Percentiles rank a stretch among this genome's conserved stretches.
These are phyloP conservation scores for Drosophila funebris DNA, from an alignment of 1,140 invertebrate genomes.

Conservation along the genomic window DNA sequence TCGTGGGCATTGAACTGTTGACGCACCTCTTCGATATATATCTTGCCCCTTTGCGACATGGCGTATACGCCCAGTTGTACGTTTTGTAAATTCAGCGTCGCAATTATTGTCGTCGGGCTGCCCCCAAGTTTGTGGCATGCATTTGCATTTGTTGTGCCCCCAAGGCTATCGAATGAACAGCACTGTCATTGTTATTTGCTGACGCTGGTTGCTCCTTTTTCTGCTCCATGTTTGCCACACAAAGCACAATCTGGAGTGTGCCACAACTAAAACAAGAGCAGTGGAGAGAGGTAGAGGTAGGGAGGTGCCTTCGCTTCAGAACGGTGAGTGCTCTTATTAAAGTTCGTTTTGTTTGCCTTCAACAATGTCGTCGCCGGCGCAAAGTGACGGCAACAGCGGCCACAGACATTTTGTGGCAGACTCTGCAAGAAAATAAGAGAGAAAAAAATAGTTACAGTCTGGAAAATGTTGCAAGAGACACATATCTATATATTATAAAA, in stretches of 20 bases:
- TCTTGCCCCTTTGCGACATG: slow-evolving; percentile 31
- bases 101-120: slow-evolving; percentile 65
- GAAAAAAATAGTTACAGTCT: slow-evolving; percentile 20
- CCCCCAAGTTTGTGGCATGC: slow-evolving; percentile 17
- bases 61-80: slow-evolving; percentile 32
- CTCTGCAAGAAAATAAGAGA: slow-evolving; percentile 10
- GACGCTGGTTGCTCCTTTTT: slow-evolving; percentile 46
- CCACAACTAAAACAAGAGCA: slow-evolving; percentile 27
- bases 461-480: not conserved
- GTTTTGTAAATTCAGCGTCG: slow-evolving; percentile 35
- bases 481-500: not conserved
- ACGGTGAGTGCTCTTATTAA: slow-evolving; percentile 69
- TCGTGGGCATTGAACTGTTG: slow-evolving; percentile 70
- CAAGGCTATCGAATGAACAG: slow-evolving; percentile 62
- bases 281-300: not conserved
- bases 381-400: slow-evolving; percentile 59
- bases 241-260: slow-evolving; percentile 52
- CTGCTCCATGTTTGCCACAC: slow-evolving; percentile 47
- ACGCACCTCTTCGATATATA: slow-evolving; percentile 63
- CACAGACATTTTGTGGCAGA: slow-evolving; percentile 5
- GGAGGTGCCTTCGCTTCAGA: slow-evolving; percentile 20
- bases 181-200: slow-evolving; percentile 66
- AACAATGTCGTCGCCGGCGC: slow-evolving; percentile 66
- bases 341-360: slow-evolving; percentile 71
- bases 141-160: slow-evolving; percentile 65